These are phyloP conservation scores for Saccopteryx bilineata DNA, from an alignment of 2,113 vertebrate genomes.

Conservation along the genomic window DNA sequence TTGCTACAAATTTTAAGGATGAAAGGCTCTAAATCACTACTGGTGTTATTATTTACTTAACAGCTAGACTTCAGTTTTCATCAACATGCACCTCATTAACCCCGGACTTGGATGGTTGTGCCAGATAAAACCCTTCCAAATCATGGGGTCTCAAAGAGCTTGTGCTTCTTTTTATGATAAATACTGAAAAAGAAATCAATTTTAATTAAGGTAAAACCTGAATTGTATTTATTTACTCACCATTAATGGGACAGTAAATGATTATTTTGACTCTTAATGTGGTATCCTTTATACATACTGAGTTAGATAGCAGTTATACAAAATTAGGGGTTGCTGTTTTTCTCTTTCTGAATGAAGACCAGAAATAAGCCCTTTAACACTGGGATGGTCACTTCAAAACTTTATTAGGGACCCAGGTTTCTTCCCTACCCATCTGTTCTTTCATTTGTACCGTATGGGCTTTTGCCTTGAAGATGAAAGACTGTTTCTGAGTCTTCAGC, in stretches of 20 bases:
- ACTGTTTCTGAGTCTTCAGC: not conserved
- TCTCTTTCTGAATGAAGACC: not conserved
- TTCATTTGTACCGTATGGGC: not conserved
- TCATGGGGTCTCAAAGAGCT: slow-evolving; percentile 22
- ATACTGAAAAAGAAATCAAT: not conserved
- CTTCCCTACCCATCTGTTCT: not conserved
- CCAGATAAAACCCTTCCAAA: slow-evolving; percentile 51
- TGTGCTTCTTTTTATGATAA: slow-evolving; percentile 45
- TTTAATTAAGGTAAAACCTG: slow-evolving; percentile 53
- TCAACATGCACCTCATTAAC: slow-evolving; percentile 74
- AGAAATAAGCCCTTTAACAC: not conserved
- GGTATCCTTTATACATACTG: not conserved
- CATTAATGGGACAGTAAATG: not conserved
- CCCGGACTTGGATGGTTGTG: slow-evolving; percentile 45
- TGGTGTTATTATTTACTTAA: slow-evolving; percentile 77
- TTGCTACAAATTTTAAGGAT: slow-evolving; percentile 72
- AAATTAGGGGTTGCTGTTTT: not conserved
- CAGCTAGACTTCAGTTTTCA: slow-evolving; percentile 64
- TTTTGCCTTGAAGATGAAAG: slow-evolving; percentile 22
- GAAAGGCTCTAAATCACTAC: slow-evolving; percentile 55
- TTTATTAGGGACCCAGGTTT: not conserved
- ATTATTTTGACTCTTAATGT: slow-evolving; percentile 45
- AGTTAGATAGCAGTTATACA: slow-evolving; percentile 1
- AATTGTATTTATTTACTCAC: slow-evolving; percentile 10
- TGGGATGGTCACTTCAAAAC: not conserved